Conservation (phyloP, 2,888 invertebrate genomes). For the Drosophila mimetica region DNA sequence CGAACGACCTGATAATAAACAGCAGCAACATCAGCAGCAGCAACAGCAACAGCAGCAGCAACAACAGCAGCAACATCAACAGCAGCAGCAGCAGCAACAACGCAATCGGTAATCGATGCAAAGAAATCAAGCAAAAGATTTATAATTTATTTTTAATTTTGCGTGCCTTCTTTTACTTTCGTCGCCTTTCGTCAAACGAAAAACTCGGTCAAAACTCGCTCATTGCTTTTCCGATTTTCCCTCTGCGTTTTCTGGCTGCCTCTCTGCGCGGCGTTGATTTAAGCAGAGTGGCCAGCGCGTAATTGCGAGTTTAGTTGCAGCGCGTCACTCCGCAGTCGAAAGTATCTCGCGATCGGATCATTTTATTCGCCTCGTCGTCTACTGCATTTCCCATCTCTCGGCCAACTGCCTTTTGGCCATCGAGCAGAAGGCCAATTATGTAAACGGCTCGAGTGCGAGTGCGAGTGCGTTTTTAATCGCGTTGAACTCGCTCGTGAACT, state of each 20-base stretch:
- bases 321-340: constrained; percentile 52
- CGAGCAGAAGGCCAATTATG: constrained; percentile 44
- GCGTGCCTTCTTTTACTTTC: constrained; percentile 39
- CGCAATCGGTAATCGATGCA: constrained; percentile 81
- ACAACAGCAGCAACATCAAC: constrained; percentile 53
- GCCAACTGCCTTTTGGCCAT: constrained; percentile 17
- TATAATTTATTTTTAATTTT: constrained; percentile 72
- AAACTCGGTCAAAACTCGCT: constrained; percentile 75
- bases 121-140: constrained; percentile 64
- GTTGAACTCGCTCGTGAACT: constrained; percentile 30
- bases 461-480: constrained; percentile 46
- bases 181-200: constrained; percentile 48
- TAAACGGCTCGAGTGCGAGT: constrained; percentile 50
- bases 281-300: constrained; percentile 45
- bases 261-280: constrained; percentile 31
- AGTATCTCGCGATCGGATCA: constrained; percentile 36
- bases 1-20: constrained; percentile 86
- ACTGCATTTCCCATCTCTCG: constrained; percentile 9
- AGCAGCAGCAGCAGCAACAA: constrained; percentile 57
- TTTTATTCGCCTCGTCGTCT: constrained; percentile 5
- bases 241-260: constrained; percentile 52
- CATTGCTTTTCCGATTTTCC: constrained; percentile 54
- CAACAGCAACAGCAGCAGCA: constrained; percentile 53
- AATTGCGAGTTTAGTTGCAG: constrained; percentile 69
- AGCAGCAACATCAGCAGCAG: constrained; percentile 60